These are phyloP conservation scores for Pristionchus mayeri DNA, from an alignment of 2,888 invertebrate species.

Conservation along the genomic window DNA sequence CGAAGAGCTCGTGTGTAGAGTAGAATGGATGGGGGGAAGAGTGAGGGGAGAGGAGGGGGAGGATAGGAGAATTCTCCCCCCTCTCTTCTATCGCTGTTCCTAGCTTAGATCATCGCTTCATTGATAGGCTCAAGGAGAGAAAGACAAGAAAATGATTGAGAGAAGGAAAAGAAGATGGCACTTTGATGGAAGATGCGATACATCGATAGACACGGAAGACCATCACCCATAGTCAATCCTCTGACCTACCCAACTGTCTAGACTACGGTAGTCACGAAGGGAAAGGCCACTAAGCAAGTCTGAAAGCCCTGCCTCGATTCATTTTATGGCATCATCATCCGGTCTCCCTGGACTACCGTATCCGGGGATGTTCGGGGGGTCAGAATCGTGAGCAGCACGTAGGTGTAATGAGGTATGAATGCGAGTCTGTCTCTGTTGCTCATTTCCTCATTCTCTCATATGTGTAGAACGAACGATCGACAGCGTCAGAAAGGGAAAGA, in stretches of 20 bases:
- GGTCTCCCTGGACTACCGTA: constrained; percentile 3
- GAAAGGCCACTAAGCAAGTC: not conserved
- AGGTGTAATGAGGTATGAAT: too few relatives aligned
- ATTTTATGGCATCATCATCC: not conserved
- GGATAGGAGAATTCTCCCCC: not conserved
- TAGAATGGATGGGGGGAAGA: constrained; percentile 11
- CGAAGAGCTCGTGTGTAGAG: not conserved
- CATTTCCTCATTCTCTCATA: constrained; percentile 9
- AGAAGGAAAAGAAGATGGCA: constrained; percentile 38
- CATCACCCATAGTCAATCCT: not conserved
- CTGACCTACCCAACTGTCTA: not conserved
- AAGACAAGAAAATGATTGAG: constrained; percentile 21
- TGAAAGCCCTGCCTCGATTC: not conserved
- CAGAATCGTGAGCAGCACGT: not conserved
- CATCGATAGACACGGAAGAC: not conserved
- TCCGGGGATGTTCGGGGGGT: not conserved
- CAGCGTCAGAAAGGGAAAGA: not conserved
- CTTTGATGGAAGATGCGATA: not conserved
- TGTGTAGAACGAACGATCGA: not conserved
- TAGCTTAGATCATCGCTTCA: constrained; percentile 43
- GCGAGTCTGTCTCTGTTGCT: not conserved
- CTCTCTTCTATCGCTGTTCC: constrained; percentile 31
- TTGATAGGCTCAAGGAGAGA: constrained; percentile 41
- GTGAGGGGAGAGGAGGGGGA: not conserved
- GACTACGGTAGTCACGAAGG: not conserved